Evolutionary conservation across 2,888 invertebrate genomes (phyloP).

Genomic region (Troglohyphantes excavatus): DNA sequence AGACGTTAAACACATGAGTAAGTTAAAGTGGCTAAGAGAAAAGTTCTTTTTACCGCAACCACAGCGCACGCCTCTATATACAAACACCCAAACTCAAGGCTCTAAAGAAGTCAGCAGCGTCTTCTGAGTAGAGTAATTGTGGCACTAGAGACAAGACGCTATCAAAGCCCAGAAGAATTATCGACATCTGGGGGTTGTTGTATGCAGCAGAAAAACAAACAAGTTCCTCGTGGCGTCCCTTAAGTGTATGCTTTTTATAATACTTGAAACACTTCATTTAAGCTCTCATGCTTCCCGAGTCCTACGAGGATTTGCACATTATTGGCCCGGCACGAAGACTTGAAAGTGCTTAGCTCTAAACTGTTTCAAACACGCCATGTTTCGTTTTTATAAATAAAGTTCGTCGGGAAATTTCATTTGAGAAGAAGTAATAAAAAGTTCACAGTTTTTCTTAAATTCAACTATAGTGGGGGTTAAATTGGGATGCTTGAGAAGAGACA

Average conservation of each 20-base stretch:
- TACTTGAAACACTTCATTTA: conserved; percentile 68
- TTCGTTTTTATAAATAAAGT: conserved; percentile 19
- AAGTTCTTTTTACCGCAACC: not conserved
- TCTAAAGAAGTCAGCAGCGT: not conserved
- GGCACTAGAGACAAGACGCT: not conserved
- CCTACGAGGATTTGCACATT: not conserved
- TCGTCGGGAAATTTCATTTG: conserved; percentile 19
- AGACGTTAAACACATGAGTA: not conserved
- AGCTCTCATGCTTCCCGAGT: conserved; percentile 26
- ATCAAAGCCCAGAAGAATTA: conserved; percentile 43
- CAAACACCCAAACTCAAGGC: not conserved
- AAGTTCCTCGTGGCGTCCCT: not conserved
- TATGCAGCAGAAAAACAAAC: not conserved
- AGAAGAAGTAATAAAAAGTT: conserved; percentile 15
- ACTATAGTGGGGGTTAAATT: not conserved
- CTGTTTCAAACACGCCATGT: conserved; percentile 24
- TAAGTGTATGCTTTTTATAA: conserved; percentile 45
- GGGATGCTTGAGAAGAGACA: too few species aligned
- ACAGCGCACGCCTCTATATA: not conserved
- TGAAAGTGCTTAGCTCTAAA: not conserved
- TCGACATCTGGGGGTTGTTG: not conserved
- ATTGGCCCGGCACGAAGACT: not conserved
- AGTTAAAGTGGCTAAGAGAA: conserved; percentile 3
- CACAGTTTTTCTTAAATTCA: not conserved
- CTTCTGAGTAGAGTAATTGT: not conserved